Conservation (phyloP, 2,113 vertebrate species). For the Trogon melanurus region DNA sequence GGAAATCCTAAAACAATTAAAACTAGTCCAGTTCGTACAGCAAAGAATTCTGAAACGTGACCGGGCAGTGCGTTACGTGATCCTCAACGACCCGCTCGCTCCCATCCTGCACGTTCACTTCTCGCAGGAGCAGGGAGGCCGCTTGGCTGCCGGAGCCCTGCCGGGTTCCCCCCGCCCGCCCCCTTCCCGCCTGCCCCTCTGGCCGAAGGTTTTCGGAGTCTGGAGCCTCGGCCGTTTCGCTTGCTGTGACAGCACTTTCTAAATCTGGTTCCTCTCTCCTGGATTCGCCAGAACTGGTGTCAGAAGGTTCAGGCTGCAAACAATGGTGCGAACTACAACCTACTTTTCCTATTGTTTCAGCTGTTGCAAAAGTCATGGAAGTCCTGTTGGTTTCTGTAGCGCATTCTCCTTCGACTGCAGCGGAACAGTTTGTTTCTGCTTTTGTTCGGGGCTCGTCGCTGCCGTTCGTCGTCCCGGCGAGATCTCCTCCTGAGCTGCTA, state of each 20-base stretch:
- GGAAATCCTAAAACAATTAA: not conserved
- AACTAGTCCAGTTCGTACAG: conserved; percentile 87
- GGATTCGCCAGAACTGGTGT: not conserved
- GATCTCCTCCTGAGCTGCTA: not conserved
- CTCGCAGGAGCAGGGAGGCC: conserved; percentile 55
- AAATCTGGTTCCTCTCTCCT: not conserved
- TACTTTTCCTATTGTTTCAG: conserved; percentile 14
- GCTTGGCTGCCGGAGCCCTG: not conserved
- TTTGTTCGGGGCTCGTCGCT: not conserved
- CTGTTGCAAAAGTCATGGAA: not conserved
- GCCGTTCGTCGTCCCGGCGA: not conserved
- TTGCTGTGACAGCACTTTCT: not conserved
- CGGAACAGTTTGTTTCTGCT: not conserved
- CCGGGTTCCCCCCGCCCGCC: not conserved
- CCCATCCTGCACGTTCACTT: conserved; percentile 76
- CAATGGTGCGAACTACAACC: not conserved
- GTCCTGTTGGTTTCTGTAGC: not conserved
- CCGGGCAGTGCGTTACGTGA: conserved; percentile 80
- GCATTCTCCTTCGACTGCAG: not conserved
- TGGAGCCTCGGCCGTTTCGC: not conserved
- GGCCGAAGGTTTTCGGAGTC: not conserved
- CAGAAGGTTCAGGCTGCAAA: conserved; percentile 19
- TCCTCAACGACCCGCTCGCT: conserved; percentile 73
- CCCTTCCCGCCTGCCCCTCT: not conserved
- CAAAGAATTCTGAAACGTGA: conserved; percentile 84